A percentile compares a stretch with the other conserved stretches of the same genome.
phyloP scores from a whole-genome alignment of 2,113 vertebrate species.

The Serilophus lunatus region DNA sequence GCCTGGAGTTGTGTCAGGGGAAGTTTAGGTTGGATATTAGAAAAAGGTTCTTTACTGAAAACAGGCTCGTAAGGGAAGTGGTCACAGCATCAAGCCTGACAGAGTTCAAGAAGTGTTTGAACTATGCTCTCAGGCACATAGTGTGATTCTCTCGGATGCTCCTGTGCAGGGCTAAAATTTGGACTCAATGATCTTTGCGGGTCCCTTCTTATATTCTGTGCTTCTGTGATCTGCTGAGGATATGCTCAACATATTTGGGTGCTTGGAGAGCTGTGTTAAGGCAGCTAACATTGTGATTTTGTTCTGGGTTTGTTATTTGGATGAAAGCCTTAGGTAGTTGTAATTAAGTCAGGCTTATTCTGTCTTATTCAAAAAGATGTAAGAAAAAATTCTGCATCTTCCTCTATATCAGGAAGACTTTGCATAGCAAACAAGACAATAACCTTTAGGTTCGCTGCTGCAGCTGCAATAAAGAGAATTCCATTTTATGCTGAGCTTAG shows the following conservation, averaged over 20 bases:
- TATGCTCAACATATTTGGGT: background rate
- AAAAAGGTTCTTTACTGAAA: too few relatives aligned
- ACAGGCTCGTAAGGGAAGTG: too few relatives aligned
- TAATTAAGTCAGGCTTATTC: background rate
- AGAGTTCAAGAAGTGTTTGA: too few relatives aligned
- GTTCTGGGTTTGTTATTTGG: background rate
- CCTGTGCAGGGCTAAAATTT: too few relatives aligned
- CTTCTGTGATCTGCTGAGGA: background rate
- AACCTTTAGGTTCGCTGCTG: background rate
- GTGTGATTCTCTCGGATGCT: too few relatives aligned
- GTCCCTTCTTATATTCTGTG: too few relatives aligned
- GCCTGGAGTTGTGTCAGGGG: too few relatives aligned
- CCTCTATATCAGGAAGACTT: background rate
- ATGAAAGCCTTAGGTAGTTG: background rate
- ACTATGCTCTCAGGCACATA: too few relatives aligned
- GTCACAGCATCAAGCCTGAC: too few relatives aligned
- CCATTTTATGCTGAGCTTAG: background rate
- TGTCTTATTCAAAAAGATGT: background rate
- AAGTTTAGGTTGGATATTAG: too few relatives aligned
- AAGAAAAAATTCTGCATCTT: background rate
- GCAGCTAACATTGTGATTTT: background rate
- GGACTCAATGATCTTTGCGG: too few relatives aligned
- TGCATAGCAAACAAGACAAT: background rate
- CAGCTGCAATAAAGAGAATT: background rate
- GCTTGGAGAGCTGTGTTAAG: background rate